Evolutionary conservation across 2,888 invertebrate species (phyloP), one percentile per base, ranked within the genome.

Genomic region (Athalia circularis): DNA sequence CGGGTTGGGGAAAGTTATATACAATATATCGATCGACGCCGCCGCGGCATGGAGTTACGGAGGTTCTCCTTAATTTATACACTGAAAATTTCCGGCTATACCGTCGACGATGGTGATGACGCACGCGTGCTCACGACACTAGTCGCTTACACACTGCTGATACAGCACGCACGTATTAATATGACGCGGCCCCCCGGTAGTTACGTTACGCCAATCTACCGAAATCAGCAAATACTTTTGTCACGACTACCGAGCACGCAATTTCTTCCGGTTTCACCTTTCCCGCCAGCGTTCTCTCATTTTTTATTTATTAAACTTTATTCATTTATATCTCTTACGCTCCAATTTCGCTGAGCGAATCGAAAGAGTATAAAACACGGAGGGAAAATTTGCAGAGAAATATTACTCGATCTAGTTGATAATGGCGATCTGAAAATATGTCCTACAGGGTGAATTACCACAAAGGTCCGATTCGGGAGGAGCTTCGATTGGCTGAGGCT

Each of bases 201-300:
- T 75, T 64, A 75, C 62, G 75, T 75, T 75, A 64, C 62, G 64
- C 75, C 62, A 75, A 75, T 75, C 62, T 62, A 75, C 62, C 43
- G 7, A 29, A 75, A 75, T 75, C 75, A 75, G 64, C 75, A 75
- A 64, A 75, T 75, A 75, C 48, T 62, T 64, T 75, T 64, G 50
- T 75, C 64, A 64, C 75, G 62, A 64, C 64, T 64, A 62, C 64
- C 62, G 43, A 75, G 15, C 75, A 75, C 75, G 75, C 62, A 75
- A 68, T n/a, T 48, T 45, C 75, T 64, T 75, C 50, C 61, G 50
- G 59, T 13, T 64, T 52, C 15, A 67, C 67, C 13, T 67, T 47
- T n/a, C 2, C 65, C 13, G 7, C 43, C 9, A 29, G 6, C 15
- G 29, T 43, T 65, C 8, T 65, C 43, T 45, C 48, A 5, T 29